Evolutionary conservation across 2,888 invertebrate species (phyloP).

Genomic region (Bruchidius siliquastri): DNA sequence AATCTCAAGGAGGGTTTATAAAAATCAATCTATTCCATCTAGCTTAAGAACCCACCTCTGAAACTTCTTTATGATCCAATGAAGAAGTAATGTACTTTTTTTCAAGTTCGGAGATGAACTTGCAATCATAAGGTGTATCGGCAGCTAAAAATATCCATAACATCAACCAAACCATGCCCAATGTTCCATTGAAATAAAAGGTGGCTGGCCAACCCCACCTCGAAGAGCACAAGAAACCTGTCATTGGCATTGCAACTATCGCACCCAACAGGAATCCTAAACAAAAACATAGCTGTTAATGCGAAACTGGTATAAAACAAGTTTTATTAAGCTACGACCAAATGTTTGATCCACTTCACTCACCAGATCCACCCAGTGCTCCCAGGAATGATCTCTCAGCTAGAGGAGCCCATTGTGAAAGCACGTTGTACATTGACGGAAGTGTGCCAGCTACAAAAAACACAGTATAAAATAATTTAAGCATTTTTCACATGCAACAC

Average conservation of each 20-base stretch:
- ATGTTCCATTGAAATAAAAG: background rate
- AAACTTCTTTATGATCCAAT: background rate
- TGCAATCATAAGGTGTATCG: background rate
- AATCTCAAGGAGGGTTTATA: too few relatives aligned
- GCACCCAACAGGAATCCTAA: background rate
- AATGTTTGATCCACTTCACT: background rate
- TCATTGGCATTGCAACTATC: background rate
- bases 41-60: background rate
- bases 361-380: slow-evolving; percentile 60
- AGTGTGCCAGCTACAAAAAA: slow-evolving; percentile 46
- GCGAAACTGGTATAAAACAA: too few relatives aligned
- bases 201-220: background rate
- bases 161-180: background rate
- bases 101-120: background rate
- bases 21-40: too few relatives aligned
- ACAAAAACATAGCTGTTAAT: background rate
- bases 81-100: background rate
- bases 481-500: too few relatives aligned
- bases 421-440: slow-evolving; percentile 65
- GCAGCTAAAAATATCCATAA: background rate
- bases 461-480: slow-evolving; percentile 45
- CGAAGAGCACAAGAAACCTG: background rate
- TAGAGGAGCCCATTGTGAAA: slow-evolving; percentile 73
- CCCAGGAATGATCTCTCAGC: slow-evolving; percentile 66
- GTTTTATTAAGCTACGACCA: too few relatives aligned